phyloP scores from a whole-genome alignment of 2,888 invertebrate genomes.

The Ligdia adustata region DNA sequence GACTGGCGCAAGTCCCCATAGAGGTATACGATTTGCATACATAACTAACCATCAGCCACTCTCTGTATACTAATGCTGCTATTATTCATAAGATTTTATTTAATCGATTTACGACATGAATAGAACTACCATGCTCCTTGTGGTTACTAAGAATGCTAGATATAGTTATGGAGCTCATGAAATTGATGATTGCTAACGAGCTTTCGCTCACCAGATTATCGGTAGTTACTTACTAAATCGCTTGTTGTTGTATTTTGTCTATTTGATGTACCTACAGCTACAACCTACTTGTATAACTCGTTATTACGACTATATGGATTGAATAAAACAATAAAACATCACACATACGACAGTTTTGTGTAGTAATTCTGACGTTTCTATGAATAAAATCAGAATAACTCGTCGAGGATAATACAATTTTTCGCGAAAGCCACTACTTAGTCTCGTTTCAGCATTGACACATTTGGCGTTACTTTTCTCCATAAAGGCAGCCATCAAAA shows the following conservation, averaged over 20 bases:
- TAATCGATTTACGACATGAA: slow-evolving; percentile 34
- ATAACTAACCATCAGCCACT: slow-evolving; percentile 49
- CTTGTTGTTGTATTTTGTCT: too few relatives aligned
- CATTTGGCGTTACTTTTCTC: slow-evolving; percentile 40
- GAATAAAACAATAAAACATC: too few relatives aligned
- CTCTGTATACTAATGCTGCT: slow-evolving; percentile 46
- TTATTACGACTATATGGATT: too few relatives aligned
- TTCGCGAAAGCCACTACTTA: slow-evolving; percentile 12
- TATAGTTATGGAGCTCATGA: too few relatives aligned
- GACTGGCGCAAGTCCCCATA: slow-evolving; percentile 48
- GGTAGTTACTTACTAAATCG: too few relatives aligned
- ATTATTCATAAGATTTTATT: slow-evolving; percentile 36
- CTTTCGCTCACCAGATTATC: too few relatives aligned
- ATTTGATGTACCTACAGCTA: too few relatives aligned
- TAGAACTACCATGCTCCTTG: slow-evolving; percentile 2
- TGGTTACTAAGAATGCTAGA: neutral
- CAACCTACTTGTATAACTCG: too few relatives aligned
- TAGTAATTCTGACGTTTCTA: too few relatives aligned
- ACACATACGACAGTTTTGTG: too few relatives aligned
- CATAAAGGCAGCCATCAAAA: slow-evolving; percentile 47
- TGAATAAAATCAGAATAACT: slow-evolving; percentile 8
- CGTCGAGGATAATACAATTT: slow-evolving; percentile 10
- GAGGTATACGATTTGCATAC: slow-evolving; percentile 60
- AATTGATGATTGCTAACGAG: too few relatives aligned
- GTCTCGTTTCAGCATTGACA: slow-evolving; percentile 37